Conservation (phyloP, 2,113 vertebrate genomes). For the Salminus brasiliensis region DNA sequence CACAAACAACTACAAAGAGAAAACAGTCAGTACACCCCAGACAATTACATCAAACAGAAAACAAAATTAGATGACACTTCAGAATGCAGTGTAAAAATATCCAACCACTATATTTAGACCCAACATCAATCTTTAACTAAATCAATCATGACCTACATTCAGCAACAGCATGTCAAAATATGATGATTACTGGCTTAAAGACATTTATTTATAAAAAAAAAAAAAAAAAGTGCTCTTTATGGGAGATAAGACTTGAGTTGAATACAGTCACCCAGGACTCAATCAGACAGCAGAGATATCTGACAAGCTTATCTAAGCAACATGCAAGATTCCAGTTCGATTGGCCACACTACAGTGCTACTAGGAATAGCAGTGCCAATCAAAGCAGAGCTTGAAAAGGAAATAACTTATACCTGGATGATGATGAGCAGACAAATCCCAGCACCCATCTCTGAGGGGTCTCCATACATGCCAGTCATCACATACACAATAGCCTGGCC, state of each 20-base stretch:
- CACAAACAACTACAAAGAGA: constrained; percentile 87
- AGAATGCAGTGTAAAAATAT: background rate
- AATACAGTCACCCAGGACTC: background rate
- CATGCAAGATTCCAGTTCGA: background rate
- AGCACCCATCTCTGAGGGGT: constrained; percentile 98
- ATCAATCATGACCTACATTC: background rate
- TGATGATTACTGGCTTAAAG: background rate
- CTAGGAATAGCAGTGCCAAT: background rate
- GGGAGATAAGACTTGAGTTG: background rate
- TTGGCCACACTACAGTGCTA: background rate
- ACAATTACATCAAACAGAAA: background rate
- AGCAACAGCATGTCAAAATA: background rate
- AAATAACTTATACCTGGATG: constrained; percentile 84
- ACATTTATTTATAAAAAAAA: too few species aligned
- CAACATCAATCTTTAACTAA: background rate
- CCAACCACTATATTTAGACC: background rate
- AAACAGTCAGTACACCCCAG: background rate
- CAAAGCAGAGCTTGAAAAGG: background rate
- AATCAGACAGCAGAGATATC: background rate
- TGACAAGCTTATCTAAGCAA: background rate
- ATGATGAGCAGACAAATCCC: constrained; percentile 98
- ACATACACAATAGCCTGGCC: constrained; percentile 99
- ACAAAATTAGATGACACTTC: background rate
- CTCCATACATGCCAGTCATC: constrained; percentile 99
- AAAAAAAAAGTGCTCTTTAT: background rate